Percentiles rank a stretch among this genome's conserved stretches.
Evolutionary conservation across 2,113 vertebrate genomes (phyloP).

Genomic region (Urocitellus parryii): DNA sequence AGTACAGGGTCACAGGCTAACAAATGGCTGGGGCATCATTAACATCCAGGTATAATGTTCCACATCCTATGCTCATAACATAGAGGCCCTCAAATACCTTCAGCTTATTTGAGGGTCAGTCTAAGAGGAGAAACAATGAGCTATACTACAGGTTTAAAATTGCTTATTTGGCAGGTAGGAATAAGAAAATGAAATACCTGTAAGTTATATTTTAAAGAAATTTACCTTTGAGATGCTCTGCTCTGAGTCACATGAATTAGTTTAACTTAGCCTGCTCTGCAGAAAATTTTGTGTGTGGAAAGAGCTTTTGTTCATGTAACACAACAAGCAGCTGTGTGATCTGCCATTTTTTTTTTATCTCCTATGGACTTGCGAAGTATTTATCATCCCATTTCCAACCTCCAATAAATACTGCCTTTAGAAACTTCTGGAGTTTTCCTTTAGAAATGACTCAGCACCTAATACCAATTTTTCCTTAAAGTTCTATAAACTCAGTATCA

Average conservation of each 20-base stretch:
- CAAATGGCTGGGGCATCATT: neutral
- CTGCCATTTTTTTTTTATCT: neutral
- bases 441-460: conserved; percentile 59
- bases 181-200: neutral
- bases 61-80: neutral
- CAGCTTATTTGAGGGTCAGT: neutral
- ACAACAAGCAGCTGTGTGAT: neutral
- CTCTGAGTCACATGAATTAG: neutral
- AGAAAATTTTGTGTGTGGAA: neutral
- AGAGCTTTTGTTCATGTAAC: neutral
- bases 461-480: conserved; percentile 61
- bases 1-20: neutral
- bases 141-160: neutral
- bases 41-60: neutral
- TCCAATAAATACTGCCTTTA: conserved; percentile 49
- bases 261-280: neutral
- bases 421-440: conserved; percentile 45
- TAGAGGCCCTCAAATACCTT: neutral
- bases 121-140: neutral
- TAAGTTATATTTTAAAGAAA: neutral
- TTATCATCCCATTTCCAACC: conserved; percentile 27
- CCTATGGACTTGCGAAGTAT: conserved; percentile 1
- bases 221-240: neutral
- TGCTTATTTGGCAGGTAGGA: neutral
- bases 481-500: conserved; percentile 42